Conservation (phyloP, 2,113 vertebrate species). For the Phrynosoma platyrhinos region DNA sequence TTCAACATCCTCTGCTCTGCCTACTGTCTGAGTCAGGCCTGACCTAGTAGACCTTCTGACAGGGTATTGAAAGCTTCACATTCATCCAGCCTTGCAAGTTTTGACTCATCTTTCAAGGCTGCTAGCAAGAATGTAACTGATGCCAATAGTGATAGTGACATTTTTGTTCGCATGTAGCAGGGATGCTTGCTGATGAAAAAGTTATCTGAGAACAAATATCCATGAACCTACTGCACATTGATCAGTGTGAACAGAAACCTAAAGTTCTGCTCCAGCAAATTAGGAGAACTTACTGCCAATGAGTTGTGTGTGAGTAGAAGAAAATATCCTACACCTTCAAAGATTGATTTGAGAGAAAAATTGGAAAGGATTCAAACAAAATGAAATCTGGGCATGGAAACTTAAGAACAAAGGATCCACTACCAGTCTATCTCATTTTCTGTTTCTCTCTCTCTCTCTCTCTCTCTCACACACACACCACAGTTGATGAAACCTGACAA, state of each 20-base stretch:
- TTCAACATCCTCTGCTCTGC: neutral
- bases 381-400: constrained; percentile 53
- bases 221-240: neutral
- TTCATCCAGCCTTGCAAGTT: constrained; percentile 17
- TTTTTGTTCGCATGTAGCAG: neutral
- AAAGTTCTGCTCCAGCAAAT: constrained; percentile 10
- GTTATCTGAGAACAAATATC: constrained; percentile 3
- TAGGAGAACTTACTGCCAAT: neutral
- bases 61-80: neutral
- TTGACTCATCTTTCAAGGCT: constrained; percentile 20
- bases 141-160: neutral
- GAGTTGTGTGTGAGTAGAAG: neutral
- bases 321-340: constrained; percentile 7
- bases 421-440: neutral
- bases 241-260: neutral
- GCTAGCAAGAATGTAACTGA: neutral
- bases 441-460: neutral
- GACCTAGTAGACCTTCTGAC: accelerated
- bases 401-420: constrained; percentile 35
- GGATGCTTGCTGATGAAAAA: constrained; percentile 10
- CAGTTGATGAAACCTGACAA: constrained; percentile 29
- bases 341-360: constrained; percentile 34
- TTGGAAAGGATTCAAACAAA: constrained; percentile 49
- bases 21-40: neutral
- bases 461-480: neutral